Evolutionary conservation across 2,888 invertebrate species (phyloP), one percentile per base, ranked within the genome.

Genomic region (Neoitamus cyanurus): DNA sequence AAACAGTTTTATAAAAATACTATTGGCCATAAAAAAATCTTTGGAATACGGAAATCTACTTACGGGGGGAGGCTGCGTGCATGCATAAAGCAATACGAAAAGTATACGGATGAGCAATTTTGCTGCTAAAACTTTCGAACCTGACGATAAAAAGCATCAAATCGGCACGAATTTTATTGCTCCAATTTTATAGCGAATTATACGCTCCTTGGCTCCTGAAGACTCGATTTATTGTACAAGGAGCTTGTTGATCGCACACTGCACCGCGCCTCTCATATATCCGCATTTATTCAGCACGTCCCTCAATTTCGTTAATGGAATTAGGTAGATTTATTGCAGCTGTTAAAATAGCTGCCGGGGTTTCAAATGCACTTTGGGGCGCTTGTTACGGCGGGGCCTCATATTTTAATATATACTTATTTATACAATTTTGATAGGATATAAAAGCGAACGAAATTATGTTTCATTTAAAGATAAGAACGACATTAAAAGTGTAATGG

Each of bases 181-280:
- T 34, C 15, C 30, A 70, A 70, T 70, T 70, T 70, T 70, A 70
- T 70, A 34, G 34, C 70, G 30, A 70, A 70, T 70, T 70, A 70
- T 70, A 70, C 70, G 70, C 31, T 70, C n/a, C 70, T 70, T 70
- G 70, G 70, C 70, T 70, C 31, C 70, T 70, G 70, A 30, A 70
- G 25, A 70, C 31, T 70, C 70, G 34, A 70, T 70, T 70, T 70
- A 70, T 70, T 34, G 30, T 31, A 31, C 34, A 34, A 31, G 70
- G 70, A 70, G 30, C 34, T 70, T 70, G 34, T 70, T 70, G 31
- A 34, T 31, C 34, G 31, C 70, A 13, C 70, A 70, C 9, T 70
- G 34, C 70, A 31, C 1, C n/a, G 7, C 70, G 34, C 9, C 31
- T 70, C 31, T 70, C 70, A 70, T 70, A 70, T 34, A 70, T 70